Evolutionary conservation across 1,140 invertebrate genomes (phyloP).

Genomic region (Drosophila erecta): DNA sequence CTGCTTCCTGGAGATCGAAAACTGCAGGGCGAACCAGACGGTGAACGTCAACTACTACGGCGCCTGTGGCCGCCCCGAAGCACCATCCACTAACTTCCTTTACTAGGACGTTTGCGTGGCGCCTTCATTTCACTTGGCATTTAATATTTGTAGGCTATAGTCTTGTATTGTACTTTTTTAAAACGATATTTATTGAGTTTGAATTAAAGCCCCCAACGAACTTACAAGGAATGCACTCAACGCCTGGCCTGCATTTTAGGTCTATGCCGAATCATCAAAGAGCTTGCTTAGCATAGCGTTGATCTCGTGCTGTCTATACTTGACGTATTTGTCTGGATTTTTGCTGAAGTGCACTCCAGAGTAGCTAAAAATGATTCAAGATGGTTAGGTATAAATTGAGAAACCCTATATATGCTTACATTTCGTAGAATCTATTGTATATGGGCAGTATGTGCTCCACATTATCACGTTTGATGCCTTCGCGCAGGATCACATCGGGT

Average conservation of each 20-base stretch:
- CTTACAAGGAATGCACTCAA: conserved; percentile 51
- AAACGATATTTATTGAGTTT: conserved; percentile 80
- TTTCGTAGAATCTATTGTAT: conserved; percentile 92
- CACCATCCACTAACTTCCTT: conserved; percentile 81
- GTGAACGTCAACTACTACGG: conserved; percentile 80
- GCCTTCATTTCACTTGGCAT: conserved; percentile 64
- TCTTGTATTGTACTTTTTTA: conserved; percentile 72
- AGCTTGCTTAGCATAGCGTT: conserved; percentile 91
- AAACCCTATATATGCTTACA: conserved; percentile 84
- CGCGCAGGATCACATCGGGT: conserved; percentile 94
- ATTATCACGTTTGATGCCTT: conserved; percentile 93
- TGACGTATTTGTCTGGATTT: conserved; percentile 97
- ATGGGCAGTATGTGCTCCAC: conserved; percentile 93
- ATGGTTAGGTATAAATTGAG: not conserved
- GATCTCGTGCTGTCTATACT: conserved; percentile 94
- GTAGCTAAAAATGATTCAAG: conserved; percentile 87
- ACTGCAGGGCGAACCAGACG: conserved; percentile 90
- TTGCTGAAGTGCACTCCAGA: conserved; percentile 93
- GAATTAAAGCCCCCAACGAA: conserved; percentile 73
- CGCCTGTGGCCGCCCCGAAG: conserved; percentile 80
- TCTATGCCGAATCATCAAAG: conserved; percentile 89
- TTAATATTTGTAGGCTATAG: conserved; percentile 76
- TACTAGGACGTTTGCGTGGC: conserved; percentile 48
- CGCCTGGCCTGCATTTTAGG: not conserved
- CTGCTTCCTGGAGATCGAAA: conserved; percentile 96